Conservation (phyloP, 2,113 vertebrate genomes). For the Stigmatopora argus region DNA sequence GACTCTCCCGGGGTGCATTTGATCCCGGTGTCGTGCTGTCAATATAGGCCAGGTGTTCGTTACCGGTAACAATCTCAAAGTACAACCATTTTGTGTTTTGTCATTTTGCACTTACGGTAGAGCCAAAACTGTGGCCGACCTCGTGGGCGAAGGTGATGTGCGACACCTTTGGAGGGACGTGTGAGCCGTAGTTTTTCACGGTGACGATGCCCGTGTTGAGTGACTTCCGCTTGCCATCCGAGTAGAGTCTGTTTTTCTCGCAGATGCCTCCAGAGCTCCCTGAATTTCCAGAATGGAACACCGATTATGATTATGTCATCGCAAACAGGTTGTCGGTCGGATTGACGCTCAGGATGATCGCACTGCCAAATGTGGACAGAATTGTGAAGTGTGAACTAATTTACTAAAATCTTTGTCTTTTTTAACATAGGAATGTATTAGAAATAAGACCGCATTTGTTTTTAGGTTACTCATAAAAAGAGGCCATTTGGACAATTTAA, state of each 20-base stretch:
- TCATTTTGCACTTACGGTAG: constrained; percentile 81
- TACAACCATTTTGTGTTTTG: not conserved
- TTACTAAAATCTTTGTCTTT: no score
- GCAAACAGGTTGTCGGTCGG: not conserved
- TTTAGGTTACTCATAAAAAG: no score
- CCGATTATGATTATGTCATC: not conserved
- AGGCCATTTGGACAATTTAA: no score
- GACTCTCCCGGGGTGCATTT: constrained; percentile 96
- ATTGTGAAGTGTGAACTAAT: no score
- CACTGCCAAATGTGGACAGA: no score
- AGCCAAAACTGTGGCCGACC: constrained; percentile 97
- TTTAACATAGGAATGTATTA: no score
- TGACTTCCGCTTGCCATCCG: constrained; percentile 92
- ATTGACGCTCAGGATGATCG: no score
- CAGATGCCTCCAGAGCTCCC: constrained; percentile 97
- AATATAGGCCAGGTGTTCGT: not conserved
- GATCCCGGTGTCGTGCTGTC: constrained; percentile 91
- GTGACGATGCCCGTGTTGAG: constrained; percentile 98
- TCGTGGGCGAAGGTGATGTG: constrained; percentile 98
- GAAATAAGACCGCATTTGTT: no score
- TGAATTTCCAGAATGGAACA: constrained; percentile 39
- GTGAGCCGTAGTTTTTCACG: constrained; percentile 96
- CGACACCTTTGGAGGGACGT: constrained; percentile 95
- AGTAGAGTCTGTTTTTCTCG: constrained; percentile 89
- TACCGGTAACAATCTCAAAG: not conserved